These are phyloP conservation scores for Porites rus DNA, from an alignment of 92 coral and sea anemone genomes.

Conservation along the genomic window DNA sequence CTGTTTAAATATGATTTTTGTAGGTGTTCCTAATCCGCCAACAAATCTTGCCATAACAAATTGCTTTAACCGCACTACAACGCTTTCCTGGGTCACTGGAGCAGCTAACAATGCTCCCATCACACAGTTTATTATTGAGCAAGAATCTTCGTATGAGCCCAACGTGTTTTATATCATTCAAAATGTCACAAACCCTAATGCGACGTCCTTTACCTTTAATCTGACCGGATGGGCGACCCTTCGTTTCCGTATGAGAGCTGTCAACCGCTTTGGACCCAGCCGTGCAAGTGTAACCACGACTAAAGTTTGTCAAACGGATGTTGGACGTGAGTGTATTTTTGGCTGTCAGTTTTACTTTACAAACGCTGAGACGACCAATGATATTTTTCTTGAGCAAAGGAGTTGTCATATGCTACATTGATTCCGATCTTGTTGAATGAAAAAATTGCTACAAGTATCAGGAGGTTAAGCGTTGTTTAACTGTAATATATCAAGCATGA, in stretches of 20 bases:
- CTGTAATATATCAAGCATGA: too few relatives aligned
- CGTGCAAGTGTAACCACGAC: constrained; percentile 77
- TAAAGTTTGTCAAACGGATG: neutral
- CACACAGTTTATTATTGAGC: constrained; percentile 80
- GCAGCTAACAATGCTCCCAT: constrained; percentile 69
- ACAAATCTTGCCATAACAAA: constrained; percentile 33
- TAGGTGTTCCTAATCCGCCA: constrained; percentile 76
- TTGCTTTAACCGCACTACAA: constrained; percentile 65
- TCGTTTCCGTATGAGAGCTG: constrained; percentile 84
- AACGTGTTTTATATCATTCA: constrained; percentile 50
- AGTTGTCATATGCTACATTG: too few relatives aligned
- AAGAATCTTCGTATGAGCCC: constrained; percentile 61
- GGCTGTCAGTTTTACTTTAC: too few relatives aligned
- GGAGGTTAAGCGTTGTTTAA: too few relatives aligned
- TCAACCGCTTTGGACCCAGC: constrained; percentile 82
- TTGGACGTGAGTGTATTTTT: neutral
- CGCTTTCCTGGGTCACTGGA: constrained; percentile 69
- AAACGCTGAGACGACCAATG: too few relatives aligned
- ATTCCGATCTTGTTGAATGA: too few relatives aligned
- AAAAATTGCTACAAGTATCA: too few relatives aligned
- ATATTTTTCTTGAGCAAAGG: too few relatives aligned
- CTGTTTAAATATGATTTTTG: neutral
- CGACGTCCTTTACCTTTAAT: constrained; percentile 21
- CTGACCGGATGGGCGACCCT: constrained; percentile 76
- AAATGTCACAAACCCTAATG: constrained; percentile 62